Evolutionary conservation across 2,113 vertebrate species (phyloP), one percentile per base, ranked within the genome.

Genomic region (Ursus arctos): DNA sequence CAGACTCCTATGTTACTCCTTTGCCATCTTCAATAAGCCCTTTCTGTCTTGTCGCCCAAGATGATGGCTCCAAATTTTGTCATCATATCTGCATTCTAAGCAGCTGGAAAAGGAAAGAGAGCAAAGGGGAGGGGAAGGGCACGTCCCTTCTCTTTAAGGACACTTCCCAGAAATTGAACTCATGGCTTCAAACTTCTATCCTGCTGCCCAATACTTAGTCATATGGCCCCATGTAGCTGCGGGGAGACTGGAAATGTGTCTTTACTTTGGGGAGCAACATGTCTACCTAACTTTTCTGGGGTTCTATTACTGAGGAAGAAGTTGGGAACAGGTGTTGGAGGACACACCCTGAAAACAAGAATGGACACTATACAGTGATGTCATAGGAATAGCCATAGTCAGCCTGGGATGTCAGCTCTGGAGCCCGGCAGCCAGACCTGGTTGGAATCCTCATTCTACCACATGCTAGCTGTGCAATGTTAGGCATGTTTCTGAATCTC

Each of bases 161-260:
- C 24, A 61, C 36, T 89, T 95, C 14, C 33, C 57, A 96, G 83
- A 81, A 94, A 49, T 6, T 91, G 92, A 94, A 55, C 31, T 43
- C 36, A 22, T 79, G 74, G 40, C 59, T 92, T 97, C 51, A 59
- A 49, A 10, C 51, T 65, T 86, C 40, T 61, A 36, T 88, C 19
- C 26, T 19, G 26, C 7, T 61, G 24, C 40, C 55, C 49, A 57
- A 6, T 31, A n/a, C 26, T 90, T 53, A 43, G 18, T 36, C 31
- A 72, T 15, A 8, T 57, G 51, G 55, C 59, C 49, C 63, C 11
- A 24, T 24, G 24, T 13, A 94, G 51, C 61, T 94, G 0, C 36
- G 89, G 11, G 84, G 26, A 74, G n/a, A 47, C 22, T 83, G 9
- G 63, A 76, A 82, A 55, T 40, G 5, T 79, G 9, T 91, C 40